phyloP scores from a whole-genome alignment of 2,888 invertebrate species.

The Cheilosia pagana region DNA sequence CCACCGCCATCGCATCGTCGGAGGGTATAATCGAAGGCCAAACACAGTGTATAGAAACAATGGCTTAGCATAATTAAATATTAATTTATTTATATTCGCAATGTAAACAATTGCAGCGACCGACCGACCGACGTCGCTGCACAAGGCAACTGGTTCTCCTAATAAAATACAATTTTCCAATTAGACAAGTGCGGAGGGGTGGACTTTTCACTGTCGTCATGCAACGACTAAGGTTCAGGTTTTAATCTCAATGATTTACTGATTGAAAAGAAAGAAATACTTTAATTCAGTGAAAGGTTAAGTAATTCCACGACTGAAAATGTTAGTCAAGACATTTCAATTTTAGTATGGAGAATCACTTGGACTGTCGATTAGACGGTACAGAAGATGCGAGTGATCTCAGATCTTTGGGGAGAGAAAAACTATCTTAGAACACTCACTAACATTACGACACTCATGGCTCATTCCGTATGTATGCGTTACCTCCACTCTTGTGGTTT shows the following conservation, averaged over 20 bases:
- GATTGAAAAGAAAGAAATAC: not conserved
- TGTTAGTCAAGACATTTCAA: no score
- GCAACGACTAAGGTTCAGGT: not conserved
- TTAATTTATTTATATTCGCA: conserved; percentile 55
- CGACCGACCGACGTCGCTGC: not conserved
- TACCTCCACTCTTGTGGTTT: no score
- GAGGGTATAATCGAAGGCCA: conserved; percentile 44
- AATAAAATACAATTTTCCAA: conserved; percentile 29
- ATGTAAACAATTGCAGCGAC: conserved; percentile 39
- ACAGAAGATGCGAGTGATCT: no score
- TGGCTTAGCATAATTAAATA: conserved; percentile 60
- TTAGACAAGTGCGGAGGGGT: conserved; percentile 10
- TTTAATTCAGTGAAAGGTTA: conserved; percentile 6
- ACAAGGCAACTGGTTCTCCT: conserved; percentile 21
- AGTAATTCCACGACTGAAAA: not conserved
- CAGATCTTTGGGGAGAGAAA: no score
- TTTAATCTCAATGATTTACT: conserved; percentile 15
- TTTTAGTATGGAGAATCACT: not conserved
- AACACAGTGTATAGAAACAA: conserved; percentile 40
- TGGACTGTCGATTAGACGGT: not conserved
- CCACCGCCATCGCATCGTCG: not conserved
- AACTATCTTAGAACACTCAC: no score
- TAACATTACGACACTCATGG: no score
- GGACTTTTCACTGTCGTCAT: not conserved
- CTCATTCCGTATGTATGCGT: no score